Base-by-base conservation (phyloP, 2,888 invertebrate genomes). In the Tanypteryx hageni region DNA sequence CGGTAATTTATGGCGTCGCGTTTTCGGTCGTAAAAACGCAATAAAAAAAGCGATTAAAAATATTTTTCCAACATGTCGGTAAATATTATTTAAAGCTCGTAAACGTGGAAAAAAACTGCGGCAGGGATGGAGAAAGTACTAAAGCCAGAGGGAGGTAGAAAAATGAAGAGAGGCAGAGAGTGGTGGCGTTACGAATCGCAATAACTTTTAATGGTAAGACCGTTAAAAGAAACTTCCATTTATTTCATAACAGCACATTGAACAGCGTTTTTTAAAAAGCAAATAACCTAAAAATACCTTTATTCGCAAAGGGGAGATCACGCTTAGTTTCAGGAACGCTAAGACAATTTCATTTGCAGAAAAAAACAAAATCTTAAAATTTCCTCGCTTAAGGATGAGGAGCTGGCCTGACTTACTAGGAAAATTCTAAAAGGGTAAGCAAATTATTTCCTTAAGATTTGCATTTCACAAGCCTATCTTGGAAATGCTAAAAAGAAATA, bases 51-150 rank as follows among this genome's bases (percentile, higher is more conserved):
- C n/a, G 68, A 76, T 76, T 76, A 76, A 76, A 76, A 27, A 4
- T 76, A 27, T 76, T 76, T 76, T 22, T 76, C 27, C 76, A 22
- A 76, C 76, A 22, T 76, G 76, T 76, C 76, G 4, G 5, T 27
- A 27, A 27, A 76, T 76, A 76, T 76, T 76, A 76, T 76, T 76
- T 76, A 76, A 22, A 76, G 76, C 22, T 10, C 76, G 76, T 76
- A 76, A 76, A 76, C 22, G 76, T 27, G 76, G 76, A 76, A 27
- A 76, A 76, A 76, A 27, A 27, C 18, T 76, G 13, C 76, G 76
- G 3, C 44, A 44, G 1, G 44, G 5, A 44, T 44, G 44, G 44
- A 44, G 5, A 44, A 44, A 44, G 44, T 44, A 44, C 44, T 44
- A 44, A 44, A 44, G 44, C 1, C 44, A 5, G 44, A 22, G 76